These are phyloP conservation scores for Caerostris darwini DNA, from an alignment of 1,140 invertebrate genomes.

Conservation along the genomic window DNA sequence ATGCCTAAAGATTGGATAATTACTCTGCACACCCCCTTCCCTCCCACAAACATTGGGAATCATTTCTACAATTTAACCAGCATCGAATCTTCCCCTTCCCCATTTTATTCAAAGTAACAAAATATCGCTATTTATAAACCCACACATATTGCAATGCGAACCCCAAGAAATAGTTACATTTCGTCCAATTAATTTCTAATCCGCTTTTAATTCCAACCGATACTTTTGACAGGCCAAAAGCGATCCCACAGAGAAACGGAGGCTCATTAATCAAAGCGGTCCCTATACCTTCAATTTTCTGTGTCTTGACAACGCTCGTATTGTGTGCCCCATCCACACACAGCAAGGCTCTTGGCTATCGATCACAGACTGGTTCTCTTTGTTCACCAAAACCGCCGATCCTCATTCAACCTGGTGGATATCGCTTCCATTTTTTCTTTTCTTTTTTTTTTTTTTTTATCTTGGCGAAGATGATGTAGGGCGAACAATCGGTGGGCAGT, in stretches of 20 bases:
- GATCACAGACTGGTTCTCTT: constrained; percentile 22
- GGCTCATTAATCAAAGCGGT: constrained; percentile 30
- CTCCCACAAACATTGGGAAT: too few species aligned
- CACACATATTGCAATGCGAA: too few species aligned
- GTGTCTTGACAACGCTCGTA: constrained; percentile 34
- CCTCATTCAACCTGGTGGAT: constrained; percentile 16
- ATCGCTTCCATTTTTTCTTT: constrained; percentile 20
- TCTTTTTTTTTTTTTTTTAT: constrained; percentile 3
- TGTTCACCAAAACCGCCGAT: neutral
- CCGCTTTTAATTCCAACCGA: neutral
- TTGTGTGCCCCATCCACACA: constrained; percentile 30
- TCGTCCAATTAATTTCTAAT: neutral
- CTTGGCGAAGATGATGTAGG: constrained; percentile 50
- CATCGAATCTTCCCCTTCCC: too few species aligned
- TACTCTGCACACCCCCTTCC: too few species aligned
- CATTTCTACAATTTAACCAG: too few species aligned
- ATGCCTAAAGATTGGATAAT: too few species aligned
- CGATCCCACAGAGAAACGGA: neutral
- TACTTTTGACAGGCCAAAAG: neutral
- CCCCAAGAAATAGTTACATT: neutral
- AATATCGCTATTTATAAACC: too few species aligned
- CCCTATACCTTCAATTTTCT: constrained; percentile 15
- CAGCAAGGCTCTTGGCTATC: neutral
- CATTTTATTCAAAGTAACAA: too few species aligned
- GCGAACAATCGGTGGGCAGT: constrained; percentile 30